Evolutionary conservation across 37 sponge, comb jelly and placozoan genomes (phyloP).

Genomic region (Crambe crambe): DNA sequence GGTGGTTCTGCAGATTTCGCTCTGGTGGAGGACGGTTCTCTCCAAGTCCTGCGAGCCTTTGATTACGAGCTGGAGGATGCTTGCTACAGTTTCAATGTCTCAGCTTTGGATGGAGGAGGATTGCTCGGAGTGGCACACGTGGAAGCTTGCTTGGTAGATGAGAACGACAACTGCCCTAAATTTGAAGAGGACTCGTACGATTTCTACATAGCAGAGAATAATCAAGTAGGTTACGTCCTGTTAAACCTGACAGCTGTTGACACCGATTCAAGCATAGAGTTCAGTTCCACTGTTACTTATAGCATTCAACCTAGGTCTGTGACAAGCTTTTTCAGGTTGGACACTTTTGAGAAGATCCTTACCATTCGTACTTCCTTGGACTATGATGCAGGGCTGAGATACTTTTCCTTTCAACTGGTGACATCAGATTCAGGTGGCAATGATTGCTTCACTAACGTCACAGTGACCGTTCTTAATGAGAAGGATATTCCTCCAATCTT

Average conservation of each 20-base stretch:
- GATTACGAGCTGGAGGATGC: conserved; percentile 44
- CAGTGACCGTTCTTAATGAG: conserved; percentile 34
- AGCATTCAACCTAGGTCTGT: conserved; percentile 1
- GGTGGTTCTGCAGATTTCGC: conserved; percentile 19
- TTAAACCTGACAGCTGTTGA: conserved; percentile 44
- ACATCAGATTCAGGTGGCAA: conserved; percentile 41
- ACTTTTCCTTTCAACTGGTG: conserved; percentile 24
- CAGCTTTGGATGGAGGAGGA: conserved; percentile 39
- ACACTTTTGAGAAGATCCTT: conserved; percentile 10
- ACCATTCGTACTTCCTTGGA: conserved; percentile 12
- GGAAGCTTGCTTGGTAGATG: conserved; percentile 37
- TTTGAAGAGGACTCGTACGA: conserved; percentile 18
- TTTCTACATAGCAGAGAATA: conserved; percentile 29
- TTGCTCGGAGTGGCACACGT: conserved; percentile 24
- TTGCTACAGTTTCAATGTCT: conserved; percentile 26
- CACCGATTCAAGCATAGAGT: conserved; percentile 16
- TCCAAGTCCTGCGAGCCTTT: conserved; percentile 15
- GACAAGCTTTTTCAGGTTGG: conserved; percentile 5
- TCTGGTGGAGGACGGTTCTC: conserved; percentile 26
- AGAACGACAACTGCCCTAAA: conserved; percentile 58
- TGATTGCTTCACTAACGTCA: conserved; percentile 20
- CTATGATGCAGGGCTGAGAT: conserved; percentile 18
- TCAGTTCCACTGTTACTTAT: conserved; percentile 15
- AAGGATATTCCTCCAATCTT: conserved; percentile 39
- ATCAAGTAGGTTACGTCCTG: not conserved